Evolutionary conservation across 2,888 invertebrate species (phyloP), one percentile per base, ranked within the genome.

Genomic region (Melinaea menophilus): DNA sequence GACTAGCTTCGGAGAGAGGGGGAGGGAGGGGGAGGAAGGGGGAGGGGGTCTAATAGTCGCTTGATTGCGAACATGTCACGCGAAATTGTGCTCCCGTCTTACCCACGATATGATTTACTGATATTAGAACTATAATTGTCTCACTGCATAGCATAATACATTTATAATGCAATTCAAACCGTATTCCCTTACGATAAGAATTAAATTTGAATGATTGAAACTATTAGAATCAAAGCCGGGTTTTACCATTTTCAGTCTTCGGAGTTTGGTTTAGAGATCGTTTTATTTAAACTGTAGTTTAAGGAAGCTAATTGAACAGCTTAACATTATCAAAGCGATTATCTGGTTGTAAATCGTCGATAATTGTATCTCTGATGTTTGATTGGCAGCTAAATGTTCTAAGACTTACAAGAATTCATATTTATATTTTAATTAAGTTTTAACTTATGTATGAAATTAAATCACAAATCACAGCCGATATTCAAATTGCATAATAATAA

Each of bases 101-200:
- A 81, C 79, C 72, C 79, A 77, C 74, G 72, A 76, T 77, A 77
- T 79, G 78, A 79, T 80, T 79, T 79, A 79, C 72, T 73, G 74
- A 77, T 77, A 78, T 79, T 78, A 77, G 76, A 73, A 61, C 71
- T 65, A 73, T 67, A 59, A 51, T 62, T 64, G 66, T 72, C 76
- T 78, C 73, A 75, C 41, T 74, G 73, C 66, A 56, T 72, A 51
- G 62, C 69, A 71, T 71, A 70, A 73, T 72, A 62, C 45, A 7
- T 1, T 7, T 13, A 51, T n/a, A 35, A 59, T 47, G 37, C 37
- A 46, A 59, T 59, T 51, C 51, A 13, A 51, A 2, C 31, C 51
- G 11, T n/a, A 51, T 2, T 3, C 31, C 31, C 2, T 51, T 51
- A 51, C n/a, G n/a, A 31, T 51, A 51, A 31, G 31, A 31, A 51